phyloP scores from a whole-genome alignment of 2,888 invertebrate species.

The Hydrotaea diabolus region DNA sequence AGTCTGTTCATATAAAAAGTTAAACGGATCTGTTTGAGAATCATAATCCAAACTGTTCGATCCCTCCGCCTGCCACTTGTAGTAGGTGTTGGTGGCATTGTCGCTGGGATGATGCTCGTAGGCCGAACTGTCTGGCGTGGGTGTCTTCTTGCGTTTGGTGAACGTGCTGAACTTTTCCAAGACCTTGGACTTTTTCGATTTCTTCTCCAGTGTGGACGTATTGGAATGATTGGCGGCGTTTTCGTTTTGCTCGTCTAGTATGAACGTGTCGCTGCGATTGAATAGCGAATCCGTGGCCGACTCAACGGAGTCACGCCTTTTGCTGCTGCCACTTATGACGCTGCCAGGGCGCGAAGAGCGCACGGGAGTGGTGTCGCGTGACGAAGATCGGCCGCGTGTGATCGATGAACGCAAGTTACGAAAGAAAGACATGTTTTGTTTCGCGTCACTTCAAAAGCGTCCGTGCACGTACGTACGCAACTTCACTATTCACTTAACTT shows the following conservation, averaged over 20 bases:
- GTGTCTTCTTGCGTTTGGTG: slow-evolving; percentile 77
- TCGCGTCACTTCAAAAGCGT: slow-evolving; percentile 26
- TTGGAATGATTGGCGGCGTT: slow-evolving; percentile 71
- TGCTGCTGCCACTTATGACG: slow-evolving; percentile 70
- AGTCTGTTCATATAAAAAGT: slow-evolving; percentile 77
- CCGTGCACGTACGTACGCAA: neutral
- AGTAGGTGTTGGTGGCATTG: slow-evolving; percentile 77
- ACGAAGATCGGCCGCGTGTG: slow-evolving; percentile 76
- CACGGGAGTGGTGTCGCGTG: slow-evolving; percentile 79
- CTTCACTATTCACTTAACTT: neutral
- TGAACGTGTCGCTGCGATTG: slow-evolving; percentile 79
- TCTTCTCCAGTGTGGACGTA: slow-evolving; percentile 75
- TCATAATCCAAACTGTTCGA: slow-evolving; percentile 75
- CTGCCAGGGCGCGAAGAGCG: slow-evolving; percentile 74
- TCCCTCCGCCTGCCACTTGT: slow-evolving; percentile 78
- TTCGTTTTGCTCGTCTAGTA: slow-evolving; percentile 73
- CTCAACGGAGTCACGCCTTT: slow-evolving; percentile 75
- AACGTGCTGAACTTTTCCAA: slow-evolving; percentile 79
- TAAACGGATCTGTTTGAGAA: slow-evolving; percentile 78
- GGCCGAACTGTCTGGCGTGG: slow-evolving; percentile 58
- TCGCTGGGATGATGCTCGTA: slow-evolving; percentile 78
- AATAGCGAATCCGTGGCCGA: slow-evolving; percentile 72
- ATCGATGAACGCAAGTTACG: slow-evolving; percentile 78
- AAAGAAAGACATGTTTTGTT: slow-evolving; percentile 77
- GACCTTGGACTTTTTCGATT: slow-evolving; percentile 77